Conservation (phyloP, 2,888 invertebrate species). For the Tanaodytes sp. region DNA sequence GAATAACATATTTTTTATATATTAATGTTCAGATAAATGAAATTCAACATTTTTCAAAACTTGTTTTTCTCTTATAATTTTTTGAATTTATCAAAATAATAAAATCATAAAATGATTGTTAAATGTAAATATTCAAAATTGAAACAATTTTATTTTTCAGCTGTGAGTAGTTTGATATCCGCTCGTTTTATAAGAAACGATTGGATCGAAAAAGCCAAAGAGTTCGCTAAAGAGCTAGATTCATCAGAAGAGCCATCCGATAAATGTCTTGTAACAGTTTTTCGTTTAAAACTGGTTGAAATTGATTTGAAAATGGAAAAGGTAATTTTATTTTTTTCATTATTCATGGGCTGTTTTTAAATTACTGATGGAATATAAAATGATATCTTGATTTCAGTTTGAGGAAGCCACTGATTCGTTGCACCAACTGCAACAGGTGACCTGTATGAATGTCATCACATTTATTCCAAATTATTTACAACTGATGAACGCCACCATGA, state of each 20-base stretch:
- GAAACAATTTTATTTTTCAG: no score
- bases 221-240: conserved; percentile 49
- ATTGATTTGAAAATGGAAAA: conserved; percentile 64
- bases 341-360: no score
- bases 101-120: no score
- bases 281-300: conserved; percentile 66
- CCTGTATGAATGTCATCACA: conserved; percentile 52
- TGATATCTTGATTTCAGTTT: conserved; percentile 48
- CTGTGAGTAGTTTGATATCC: conserved; percentile 63
- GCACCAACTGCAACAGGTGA: conserved; percentile 53
- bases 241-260: conserved; percentile 50
- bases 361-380: no score
- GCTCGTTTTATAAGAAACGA: conserved; percentile 58
- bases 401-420: conserved; percentile 61
- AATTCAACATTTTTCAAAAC: no score
- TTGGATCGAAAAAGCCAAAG: conserved; percentile 61
- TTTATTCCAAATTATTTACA: conserved; percentile 57
- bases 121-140: no score
- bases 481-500: conserved; percentile 58
- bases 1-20: no score
- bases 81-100: no score
- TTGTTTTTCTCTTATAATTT: no score
- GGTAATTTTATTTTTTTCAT: no score
- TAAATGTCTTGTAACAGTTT: conserved; percentile 57
- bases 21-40: no score